These are phyloP conservation scores for Caloenas nicobarica DNA, from an alignment of 2,113 vertebrate species.

Conservation along the genomic window DNA sequence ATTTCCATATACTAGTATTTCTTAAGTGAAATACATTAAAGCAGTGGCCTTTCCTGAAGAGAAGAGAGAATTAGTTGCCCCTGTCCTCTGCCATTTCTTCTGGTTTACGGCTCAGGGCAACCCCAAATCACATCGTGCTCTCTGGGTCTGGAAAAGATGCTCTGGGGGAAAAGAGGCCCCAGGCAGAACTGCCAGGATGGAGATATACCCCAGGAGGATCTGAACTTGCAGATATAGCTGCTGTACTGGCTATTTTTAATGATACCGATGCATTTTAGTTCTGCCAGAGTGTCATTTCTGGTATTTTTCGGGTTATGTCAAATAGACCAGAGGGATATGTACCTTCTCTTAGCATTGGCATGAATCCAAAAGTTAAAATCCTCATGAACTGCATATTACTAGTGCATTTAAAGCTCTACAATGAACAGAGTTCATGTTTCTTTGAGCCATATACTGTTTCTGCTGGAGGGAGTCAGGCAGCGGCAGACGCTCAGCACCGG, in stretches of 20 bases:
- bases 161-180: neutral
- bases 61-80: neutral
- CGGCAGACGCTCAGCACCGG: neutral
- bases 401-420: fast-evolving
- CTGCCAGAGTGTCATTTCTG: neutral
- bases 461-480: neutral
- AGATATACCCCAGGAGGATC: neutral
- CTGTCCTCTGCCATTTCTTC: neutral
- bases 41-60: neutral
- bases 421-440: neutral
- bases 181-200: neutral
- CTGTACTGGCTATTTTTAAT: neutral
- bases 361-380: neutral
- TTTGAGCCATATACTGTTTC: neutral
- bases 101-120: neutral
- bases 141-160: neutral
- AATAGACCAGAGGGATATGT: neutral
- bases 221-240: neutral
- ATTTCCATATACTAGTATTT: neutral
- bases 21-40: neutral
- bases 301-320: neutral
- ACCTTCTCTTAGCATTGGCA: neutral
- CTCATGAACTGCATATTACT: fast-evolving
- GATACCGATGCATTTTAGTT: neutral
- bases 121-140: neutral